Evolutionary conservation across 2,797 vertebrate genomes (phyloP), one percentile per base, ranked within the genome.

Genomic region (Onychomys torridus): DNA sequence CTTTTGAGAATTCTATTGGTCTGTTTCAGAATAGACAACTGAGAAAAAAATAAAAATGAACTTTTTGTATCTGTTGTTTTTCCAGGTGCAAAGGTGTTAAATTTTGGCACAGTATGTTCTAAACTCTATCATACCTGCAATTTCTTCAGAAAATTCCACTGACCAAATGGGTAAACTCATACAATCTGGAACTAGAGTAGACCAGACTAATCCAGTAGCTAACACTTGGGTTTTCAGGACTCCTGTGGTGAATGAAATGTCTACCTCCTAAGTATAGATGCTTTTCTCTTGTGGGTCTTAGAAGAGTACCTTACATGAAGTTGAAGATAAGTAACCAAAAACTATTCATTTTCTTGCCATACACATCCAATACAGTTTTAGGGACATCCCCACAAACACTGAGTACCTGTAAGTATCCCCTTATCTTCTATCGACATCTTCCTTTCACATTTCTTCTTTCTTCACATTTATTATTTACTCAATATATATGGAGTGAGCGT

Each of bases 401-500:
- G 4, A 90, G 4, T 40, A 14, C 6, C 32, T 95, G 71, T 6
- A 84, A 88, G 43, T 71, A 52, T 29, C 4, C 14, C 0, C 1
- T 85, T 93, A 49, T 2, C 40, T 37, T 40, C 75, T 9, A 76
- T 40, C 46, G 4, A 12, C 55, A 14, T 65, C 21, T 73, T 91
- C 65, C 59, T 13, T 52, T 16, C 1, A 55, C 79, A 43, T 75
- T 25, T 40, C 21, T 43, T 75, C 37, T 23, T 3, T 32, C 13
- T 90, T 12, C 10, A 37, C 34, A 93, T 79, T 67, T 90, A 63
- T 89, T 89, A n/a, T 49, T 95, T 78, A 57, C 37, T 85, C 81
- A 59, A 5, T 89, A 76, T 40, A 17, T 82, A 77, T 34, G 76
- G 69, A 23, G 43, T 71, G 23, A 90, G 4, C 27, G n/a, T 13